Evolutionary conservation across 1,140 invertebrate genomes (phyloP).

Genomic region (Drosophila neocordata): DNA sequence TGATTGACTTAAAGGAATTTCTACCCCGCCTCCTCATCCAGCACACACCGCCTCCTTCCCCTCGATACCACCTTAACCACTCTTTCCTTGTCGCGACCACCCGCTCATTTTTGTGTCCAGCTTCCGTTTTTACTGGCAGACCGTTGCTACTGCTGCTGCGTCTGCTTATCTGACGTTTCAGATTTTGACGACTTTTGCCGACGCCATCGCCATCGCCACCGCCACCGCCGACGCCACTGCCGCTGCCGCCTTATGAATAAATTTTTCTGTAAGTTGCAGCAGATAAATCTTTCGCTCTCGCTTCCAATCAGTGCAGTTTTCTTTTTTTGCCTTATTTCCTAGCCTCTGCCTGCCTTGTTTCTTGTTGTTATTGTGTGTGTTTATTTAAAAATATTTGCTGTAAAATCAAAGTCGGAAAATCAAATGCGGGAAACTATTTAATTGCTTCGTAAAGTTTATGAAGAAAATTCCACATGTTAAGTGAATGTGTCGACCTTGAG

Average conservation of each 20-base stretch:
- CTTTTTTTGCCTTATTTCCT: too few relatives aligned
- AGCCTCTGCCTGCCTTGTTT: too few relatives aligned
- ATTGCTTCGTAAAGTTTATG: constrained; percentile 6
- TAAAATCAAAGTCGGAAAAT: constrained; percentile 6
- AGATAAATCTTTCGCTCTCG: constrained; percentile 6
- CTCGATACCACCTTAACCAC: neutral
- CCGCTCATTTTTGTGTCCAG: constrained; percentile 4
- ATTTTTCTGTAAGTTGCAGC: constrained; percentile 52
- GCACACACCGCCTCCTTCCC: neutral
- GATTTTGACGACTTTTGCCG: constrained; percentile 29
- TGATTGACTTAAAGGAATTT: constrained; percentile 76
- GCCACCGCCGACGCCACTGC: constrained; percentile 3
- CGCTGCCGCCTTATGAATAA: constrained; percentile 28
- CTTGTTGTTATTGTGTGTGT: neutral
- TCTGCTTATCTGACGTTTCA: constrained; percentile 53
- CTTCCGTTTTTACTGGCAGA: neutral
- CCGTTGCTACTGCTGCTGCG: neutral
- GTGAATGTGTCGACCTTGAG: constrained; percentile 3
- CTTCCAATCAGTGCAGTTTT: neutral
- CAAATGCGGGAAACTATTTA: neutral
- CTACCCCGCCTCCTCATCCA: constrained; percentile 1
- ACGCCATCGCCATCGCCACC: neutral
- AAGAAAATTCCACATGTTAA: constrained; percentile 1
- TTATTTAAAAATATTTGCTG: neutral
- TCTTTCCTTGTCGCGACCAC: neutral